Percentiles rank a stretch among this genome's conserved stretches.
Evolutionary conservation across 2,797 vertebrate species (phyloP).

Genomic region (Spinibarbus caldwelli): DNA sequence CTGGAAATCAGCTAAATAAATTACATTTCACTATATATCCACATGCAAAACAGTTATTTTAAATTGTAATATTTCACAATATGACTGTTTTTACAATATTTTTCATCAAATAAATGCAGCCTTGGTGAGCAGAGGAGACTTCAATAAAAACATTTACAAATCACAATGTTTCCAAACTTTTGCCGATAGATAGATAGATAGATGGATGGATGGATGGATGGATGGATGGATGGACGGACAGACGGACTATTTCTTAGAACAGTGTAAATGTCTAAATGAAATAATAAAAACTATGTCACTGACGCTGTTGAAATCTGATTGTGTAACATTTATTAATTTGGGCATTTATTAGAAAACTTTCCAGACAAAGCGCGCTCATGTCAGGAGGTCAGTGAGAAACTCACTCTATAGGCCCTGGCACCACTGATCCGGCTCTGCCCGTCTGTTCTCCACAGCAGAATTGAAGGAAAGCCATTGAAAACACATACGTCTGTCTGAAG

Average conservation of each 20-base stretch:
- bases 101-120: not conserved
- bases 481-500: conserved; percentile 71
- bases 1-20: not conserved
- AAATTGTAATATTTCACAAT: not conserved
- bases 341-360: no score
- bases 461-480: conserved; percentile 73
- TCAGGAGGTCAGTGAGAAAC: no score
- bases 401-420: not conserved
- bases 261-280: no score
- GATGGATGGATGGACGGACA: no score
- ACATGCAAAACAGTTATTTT: not conserved
- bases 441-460: conserved; percentile 41
- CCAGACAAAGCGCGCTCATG: no score
- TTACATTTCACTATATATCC: not conserved
- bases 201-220: no score
- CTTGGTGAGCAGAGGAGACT: not conserved
- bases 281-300: no score
- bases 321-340: no score
- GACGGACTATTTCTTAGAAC: no score
- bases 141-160: not conserved
- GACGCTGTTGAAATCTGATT: no score
- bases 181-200: no score
- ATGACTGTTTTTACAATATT: not conserved
- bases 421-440: not conserved
- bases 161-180: no score